Evolutionary conservation across 2,113 vertebrate species (phyloP).

Genomic region (Scortum barcoo): DNA sequence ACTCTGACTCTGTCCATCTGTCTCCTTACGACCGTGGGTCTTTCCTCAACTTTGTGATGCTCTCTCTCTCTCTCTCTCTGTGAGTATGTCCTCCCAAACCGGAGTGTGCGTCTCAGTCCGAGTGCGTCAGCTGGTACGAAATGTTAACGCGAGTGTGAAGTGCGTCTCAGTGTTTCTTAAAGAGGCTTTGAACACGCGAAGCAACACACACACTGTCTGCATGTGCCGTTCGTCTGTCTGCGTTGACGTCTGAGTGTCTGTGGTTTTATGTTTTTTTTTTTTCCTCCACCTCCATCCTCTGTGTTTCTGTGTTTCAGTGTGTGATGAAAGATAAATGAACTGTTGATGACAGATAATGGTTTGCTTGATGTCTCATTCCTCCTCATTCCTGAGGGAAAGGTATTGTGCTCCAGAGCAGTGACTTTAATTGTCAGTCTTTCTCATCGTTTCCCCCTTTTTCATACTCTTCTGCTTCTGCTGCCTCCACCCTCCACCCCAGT

Average conservation of each 20-base stretch:
- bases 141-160: slow-evolving; percentile 8
- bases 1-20: slow-evolving; percentile 81
- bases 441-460: slow-evolving; percentile 22
- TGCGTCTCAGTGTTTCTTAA: slow-evolving; percentile 37
- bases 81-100: slow-evolving; percentile 77
- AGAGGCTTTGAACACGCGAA: slow-evolving; percentile 10
- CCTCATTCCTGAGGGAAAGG: slow-evolving; percentile 27
- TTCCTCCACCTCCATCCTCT: slow-evolving; percentile 62
- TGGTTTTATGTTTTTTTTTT: slow-evolving; percentile 53
- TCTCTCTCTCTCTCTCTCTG: slow-evolving; percentile 80
- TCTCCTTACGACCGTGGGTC: slow-evolving; percentile 78
- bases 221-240: slow-evolving; percentile 60
- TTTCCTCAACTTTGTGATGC: slow-evolving; percentile 79
- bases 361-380: slow-evolving; percentile 35
- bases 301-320: slow-evolving; percentile 47
- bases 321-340: slow-evolving; percentile 46
- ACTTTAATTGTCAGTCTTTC: slow-evolving; percentile 30
- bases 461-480: background rate
- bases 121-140: slow-evolving; percentile 31
- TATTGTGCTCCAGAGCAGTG: slow-evolving; percentile 22
- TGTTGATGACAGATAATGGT: slow-evolving; percentile 46
- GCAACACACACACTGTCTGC: slow-evolving; percentile 40
- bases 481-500: background rate
- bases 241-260: slow-evolving; percentile 35
- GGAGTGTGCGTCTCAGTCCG: slow-evolving; percentile 54